A percentile compares a stretch with the other conserved stretches of the same genome.
phyloP scores from a whole-genome alignment of 1,140 invertebrate genomes.

The Delia radicum region DNA sequence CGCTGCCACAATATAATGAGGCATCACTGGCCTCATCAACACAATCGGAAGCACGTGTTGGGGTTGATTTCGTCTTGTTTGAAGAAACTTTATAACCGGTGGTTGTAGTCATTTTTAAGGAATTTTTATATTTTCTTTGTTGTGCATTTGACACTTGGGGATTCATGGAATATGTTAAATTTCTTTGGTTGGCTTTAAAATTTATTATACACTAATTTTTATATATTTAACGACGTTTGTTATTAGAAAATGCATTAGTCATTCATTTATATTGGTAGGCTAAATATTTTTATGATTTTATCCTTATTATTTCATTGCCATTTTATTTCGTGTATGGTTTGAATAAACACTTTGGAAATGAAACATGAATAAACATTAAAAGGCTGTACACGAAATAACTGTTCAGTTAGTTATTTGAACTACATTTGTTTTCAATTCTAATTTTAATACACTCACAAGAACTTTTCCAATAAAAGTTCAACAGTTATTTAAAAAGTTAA shows the following conservation, averaged over 20 bases:
- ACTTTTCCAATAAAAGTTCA: no score
- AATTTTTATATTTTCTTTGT: conserved; percentile 10
- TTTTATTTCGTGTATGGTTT: no score
- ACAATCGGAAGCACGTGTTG: conserved; percentile 31
- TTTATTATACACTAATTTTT: neutral
- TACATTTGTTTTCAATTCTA: no score
- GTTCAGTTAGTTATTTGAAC: no score
- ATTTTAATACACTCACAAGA: no score
- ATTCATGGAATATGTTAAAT: neutral
- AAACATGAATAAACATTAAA: no score
- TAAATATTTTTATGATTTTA: no score
- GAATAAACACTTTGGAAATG: no score
- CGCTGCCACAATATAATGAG: conserved; percentile 43
- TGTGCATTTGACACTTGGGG: conserved; percentile 18
- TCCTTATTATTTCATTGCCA: neutral
- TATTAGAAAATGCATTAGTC: neutral
- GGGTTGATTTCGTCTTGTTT: conserved; percentile 32
- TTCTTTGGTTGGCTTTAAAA: neutral
- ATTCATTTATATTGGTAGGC: neutral
- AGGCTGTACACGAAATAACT: no score
- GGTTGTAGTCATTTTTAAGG: conserved; percentile 23
- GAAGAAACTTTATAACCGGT: conserved; percentile 24
- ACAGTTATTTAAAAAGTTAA: no score
- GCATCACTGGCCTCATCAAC: conserved; percentile 53
- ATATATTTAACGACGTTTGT: neutral